Evolutionary conservation across 2,797 vertebrate genomes (phyloP), one percentile per base, ranked within the genome.

Genomic region (Amblyraja radiata): DNA sequence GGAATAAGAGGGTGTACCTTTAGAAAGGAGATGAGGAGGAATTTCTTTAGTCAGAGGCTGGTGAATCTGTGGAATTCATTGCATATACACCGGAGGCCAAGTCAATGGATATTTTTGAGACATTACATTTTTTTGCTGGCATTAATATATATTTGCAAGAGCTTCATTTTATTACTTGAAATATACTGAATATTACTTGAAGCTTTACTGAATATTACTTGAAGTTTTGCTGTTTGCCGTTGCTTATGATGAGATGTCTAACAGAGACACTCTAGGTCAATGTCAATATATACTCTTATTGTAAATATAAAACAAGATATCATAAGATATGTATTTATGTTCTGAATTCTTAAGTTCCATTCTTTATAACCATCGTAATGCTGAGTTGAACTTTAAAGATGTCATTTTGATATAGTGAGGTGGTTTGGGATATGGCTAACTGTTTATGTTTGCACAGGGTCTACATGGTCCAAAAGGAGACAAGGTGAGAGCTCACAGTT

Each of bases 371-470:
- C 32, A 46, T 71, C 25, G 0, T 25, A 46, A 14, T 76, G 39
- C 46, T 28, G 74, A 54, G 46, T 13, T 16, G 76, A 92, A 9
- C 10, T 76, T 92, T 91, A 73, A 90, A 88, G 63, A 36, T 4
- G 16, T 6, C 8, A 73, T 39, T 91, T 92, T 46, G 71, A 2
- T 18, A 16, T 2, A 90, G 10, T 25, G 76, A 28, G 23, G 39
- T 23, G 54, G 71, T 71, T 76, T 74, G 76, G 11, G 73, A 46
- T 28, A 54, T 58, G 14, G 46, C 39, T 54, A 39, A n/a, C 28
- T 92, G 54, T 86, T 86, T 63, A 39, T 92, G 71, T 92, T 54
- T 92, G 90, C 14, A 76, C 71, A 92, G 90, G 90, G 90, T 76
- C 90, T 54, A 39, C 32, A 74, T 46, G 90, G 90, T 74, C 36